Conservation (phyloP, 2,888 invertebrate species). For the Xanthorhoe spadicearia region DNA sequence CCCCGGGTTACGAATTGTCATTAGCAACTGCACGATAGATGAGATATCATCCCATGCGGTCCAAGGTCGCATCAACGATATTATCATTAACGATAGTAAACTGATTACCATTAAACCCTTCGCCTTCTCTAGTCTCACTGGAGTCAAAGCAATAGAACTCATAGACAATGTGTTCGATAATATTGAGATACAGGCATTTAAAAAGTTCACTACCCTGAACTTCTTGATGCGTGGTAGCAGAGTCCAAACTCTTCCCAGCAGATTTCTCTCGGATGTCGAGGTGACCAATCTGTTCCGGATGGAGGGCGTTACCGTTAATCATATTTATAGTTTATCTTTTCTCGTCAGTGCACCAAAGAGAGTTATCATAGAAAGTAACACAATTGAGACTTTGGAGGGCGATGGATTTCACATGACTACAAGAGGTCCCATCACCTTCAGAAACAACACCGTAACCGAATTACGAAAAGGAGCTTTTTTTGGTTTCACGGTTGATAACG, state of each 20-base stretch:
- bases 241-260: slow-evolving; percentile 87
- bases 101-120: slow-evolving; percentile 88
- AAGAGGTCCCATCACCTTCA: slow-evolving; percentile 86
- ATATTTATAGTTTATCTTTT: slow-evolving; percentile 88
- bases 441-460: slow-evolving; percentile 86
- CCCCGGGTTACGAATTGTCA: slow-evolving; percentile 81
- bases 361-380: slow-evolving; percentile 86
- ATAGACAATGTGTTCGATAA: slow-evolving; percentile 84
- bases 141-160: slow-evolving; percentile 87
- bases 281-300: slow-evolving; percentile 87
- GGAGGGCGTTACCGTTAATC: slow-evolving; percentile 86
- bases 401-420: slow-evolving; percentile 87
- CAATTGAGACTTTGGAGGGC: slow-evolving; percentile 85
- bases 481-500: slow-evolving; percentile 82
- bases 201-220: slow-evolving; percentile 89
- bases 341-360: slow-evolving; percentile 86
- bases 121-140: slow-evolving; percentile 89
- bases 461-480: slow-evolving; percentile 86
- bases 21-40: slow-evolving; percentile 80
- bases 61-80: slow-evolving; percentile 89
- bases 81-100: slow-evolving; percentile 86
- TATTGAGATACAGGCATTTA: slow-evolving; percentile 90
- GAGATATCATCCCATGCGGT: slow-evolving; percentile 86
- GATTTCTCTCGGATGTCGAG: slow-evolving; percentile 90
- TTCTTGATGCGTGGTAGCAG: slow-evolving; percentile 87